A percentile compares a stretch with the other conserved stretches of the same genome.
Evolutionary conservation across 2,113 vertebrate genomes (phyloP).

Genomic region (Sinosuthora webbiana): DNA sequence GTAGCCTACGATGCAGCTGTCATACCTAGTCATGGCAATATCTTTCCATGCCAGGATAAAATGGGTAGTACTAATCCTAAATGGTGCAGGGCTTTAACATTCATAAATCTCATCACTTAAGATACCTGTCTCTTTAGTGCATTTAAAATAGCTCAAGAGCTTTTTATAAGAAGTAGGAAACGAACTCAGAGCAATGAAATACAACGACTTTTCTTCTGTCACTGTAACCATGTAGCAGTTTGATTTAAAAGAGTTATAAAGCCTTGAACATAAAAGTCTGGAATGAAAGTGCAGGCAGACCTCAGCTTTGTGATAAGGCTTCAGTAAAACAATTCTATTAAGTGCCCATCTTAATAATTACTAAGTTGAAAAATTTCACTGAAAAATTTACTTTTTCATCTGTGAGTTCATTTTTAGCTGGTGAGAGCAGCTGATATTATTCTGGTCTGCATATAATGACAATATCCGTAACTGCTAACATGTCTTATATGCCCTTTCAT

Average conservation of each 20-base stretch:
- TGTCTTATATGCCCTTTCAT: conserved; percentile 33
- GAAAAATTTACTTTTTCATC: neutral
- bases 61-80: conserved; percentile 24
- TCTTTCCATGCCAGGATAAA: conserved; percentile 22
- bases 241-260: neutral
- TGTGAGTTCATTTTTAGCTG: neutral
- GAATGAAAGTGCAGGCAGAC: neutral
- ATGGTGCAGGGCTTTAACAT: conserved; percentile 1
- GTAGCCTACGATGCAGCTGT: conserved; percentile 29
- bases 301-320: neutral
- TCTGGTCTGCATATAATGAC: neutral
- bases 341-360: neutral
- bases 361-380: neutral
- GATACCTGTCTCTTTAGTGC: conserved; percentile 26
- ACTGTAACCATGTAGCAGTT: neutral
- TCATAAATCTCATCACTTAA: conserved; percentile 50
- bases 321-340: neutral
- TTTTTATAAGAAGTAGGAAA: neutral
- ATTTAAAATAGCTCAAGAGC: conserved; percentile 10
- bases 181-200: neutral
- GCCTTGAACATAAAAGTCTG: neutral
- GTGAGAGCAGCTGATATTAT: neutral
- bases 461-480: conserved; percentile 1
- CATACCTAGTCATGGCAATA: conserved; percentile 23
- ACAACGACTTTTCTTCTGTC: neutral